phyloP scores from a whole-genome alignment of 2,888 invertebrate species.

The Xestia ashworthii region DNA sequence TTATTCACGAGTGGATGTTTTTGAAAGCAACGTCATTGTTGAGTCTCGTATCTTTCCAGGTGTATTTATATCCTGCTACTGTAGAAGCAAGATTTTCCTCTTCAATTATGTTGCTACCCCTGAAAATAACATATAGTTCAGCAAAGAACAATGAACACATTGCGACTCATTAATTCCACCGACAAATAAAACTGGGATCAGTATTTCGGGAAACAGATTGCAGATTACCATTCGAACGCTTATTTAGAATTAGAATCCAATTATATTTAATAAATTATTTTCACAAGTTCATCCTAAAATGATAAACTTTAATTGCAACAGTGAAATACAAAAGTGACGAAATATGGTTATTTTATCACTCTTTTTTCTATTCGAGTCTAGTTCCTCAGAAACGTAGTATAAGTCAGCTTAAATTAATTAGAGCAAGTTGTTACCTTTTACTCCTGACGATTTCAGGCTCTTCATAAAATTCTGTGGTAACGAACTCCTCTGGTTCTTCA shows the following conservation, averaged over 20 bases:
- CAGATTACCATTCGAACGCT: background rate
- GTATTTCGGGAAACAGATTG: background rate
- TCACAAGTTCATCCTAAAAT: background rate
- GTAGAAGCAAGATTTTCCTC: conserved; percentile 80
- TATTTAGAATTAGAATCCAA: background rate
- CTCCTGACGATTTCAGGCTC: conserved; percentile 26
- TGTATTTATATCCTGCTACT: conserved; percentile 73
- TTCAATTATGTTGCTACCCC: conserved; percentile 81
- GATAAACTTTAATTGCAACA: background rate
- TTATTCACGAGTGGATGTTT: conserved; percentile 78
- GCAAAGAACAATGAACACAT: background rate
- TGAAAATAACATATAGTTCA: conserved; percentile 61
- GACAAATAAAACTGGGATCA: background rate
- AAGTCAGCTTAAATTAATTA: background rate
- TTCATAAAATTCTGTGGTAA: conserved; percentile 44
- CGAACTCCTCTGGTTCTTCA: conserved; percentile 28
- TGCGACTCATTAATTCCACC: background rate
- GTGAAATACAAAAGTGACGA: background rate
- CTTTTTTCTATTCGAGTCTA: conserved; percentile 6
- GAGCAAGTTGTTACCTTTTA: conserved; percentile 63
- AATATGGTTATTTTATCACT: background rate
- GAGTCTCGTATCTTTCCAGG: conserved; percentile 69
- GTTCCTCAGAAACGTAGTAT: background rate
- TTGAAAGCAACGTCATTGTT: conserved; percentile 73
- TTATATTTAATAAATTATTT: background rate